Base-by-base conservation (phyloP, 2,113 vertebrate genomes). In the Platysteira castanea region DNA sequence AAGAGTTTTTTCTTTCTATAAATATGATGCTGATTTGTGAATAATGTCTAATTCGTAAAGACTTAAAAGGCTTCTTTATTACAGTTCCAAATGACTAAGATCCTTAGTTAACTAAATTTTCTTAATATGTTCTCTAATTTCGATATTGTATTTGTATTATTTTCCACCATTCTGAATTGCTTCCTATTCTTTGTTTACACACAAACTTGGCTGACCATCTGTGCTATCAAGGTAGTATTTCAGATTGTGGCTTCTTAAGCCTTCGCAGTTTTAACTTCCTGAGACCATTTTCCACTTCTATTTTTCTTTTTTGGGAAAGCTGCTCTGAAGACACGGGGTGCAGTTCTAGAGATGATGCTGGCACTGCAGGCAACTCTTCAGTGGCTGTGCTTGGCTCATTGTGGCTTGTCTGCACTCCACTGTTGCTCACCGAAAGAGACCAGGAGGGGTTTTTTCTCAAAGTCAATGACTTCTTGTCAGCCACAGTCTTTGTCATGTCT, bases 241-340 rank as follows among this genome's bases (percentile, higher is more conserved):
- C 57, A 64, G 63, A 49, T 68, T 74, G 97, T 84, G 91, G 96
- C 93, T 98, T 97, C 96, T 98, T 98, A 82, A 95, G 91, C 82
- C 98, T 97, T 83, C 97, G 96, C 85, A 98, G 98, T 97, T 98
- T 98, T 46, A 98, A 98, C 92, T 97, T 98, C 97, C 98, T 93
- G 50, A 98, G 97, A 88, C 96, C 97, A 74, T 95, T 97, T 88
- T 97, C 69, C 68, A 57, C 94, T 94, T 97, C 97, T 98, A 95
- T 90, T 93, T 98, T 98, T 91, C 94, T 81, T 79, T 95, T 91
- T 60, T 87, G 86, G 70, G 68, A 63, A 49, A 63, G 71, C 52
- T 88, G 69, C 75, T 95, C 95, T 63, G 96, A 93, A 95, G 96
- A 90, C 96, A 95, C 89, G 35, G 97, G 96, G 95, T 96, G 94